phyloP scores from a whole-genome alignment of 1,140 invertebrate genomes.

The Zaprionus ornatus region DNA sequence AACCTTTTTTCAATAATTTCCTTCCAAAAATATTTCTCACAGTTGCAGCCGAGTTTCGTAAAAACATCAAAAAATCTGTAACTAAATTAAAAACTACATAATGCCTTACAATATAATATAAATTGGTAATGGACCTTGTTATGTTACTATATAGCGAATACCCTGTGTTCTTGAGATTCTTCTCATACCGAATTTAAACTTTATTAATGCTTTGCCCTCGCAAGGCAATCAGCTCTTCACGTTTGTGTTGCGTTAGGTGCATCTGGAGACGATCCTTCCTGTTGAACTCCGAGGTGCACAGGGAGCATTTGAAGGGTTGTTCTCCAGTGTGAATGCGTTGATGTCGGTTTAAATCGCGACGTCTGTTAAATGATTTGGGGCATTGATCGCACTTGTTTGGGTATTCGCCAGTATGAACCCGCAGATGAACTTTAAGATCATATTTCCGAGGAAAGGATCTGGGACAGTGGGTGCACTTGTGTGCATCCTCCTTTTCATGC shows the following conservation, averaged over 20 bases:
- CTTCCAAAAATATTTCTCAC: neutral
- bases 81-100: neutral
- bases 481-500: neutral
- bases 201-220: neutral
- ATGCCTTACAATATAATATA: neutral
- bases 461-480: slow-evolving; percentile 16
- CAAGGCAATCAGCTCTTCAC: neutral
- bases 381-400: slow-evolving; percentile 20
- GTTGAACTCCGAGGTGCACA: neutral
- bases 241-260: neutral
- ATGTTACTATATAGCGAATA: neutral
- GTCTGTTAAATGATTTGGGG: slow-evolving; percentile 10
- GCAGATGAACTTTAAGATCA: slow-evolving; percentile 21
- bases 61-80: neutral
- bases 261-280: slow-evolving; percentile 12
- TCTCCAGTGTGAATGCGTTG: slow-evolving; percentile 18
- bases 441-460: slow-evolving; percentile 16
- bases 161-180: neutral
- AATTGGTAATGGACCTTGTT: neutral
- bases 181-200: too few species aligned
- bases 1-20: neutral
- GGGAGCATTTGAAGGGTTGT: slow-evolving; percentile 16
- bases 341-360: slow-evolving; percentile 24
- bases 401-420: slow-evolving; percentile 5
- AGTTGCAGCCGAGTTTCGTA: slow-evolving; percentile 3